Base-by-base conservation (phyloP, 2,888 invertebrate species). In the Scaptomyza parva region DNA sequence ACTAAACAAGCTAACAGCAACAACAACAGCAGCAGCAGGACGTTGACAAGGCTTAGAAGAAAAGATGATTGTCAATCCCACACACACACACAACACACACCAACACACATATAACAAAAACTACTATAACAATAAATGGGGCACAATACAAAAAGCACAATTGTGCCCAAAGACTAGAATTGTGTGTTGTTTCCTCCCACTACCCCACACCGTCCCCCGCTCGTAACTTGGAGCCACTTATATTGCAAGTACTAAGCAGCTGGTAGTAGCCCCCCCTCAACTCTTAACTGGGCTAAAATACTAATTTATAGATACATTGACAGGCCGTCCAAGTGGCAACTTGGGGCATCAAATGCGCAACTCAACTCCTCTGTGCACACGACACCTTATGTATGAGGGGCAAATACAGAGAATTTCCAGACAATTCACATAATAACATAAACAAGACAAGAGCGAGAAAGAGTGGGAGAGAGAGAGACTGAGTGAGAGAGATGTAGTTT, bases 241-340 rank as follows among this genome's bases (percentile, higher is more conserved):
- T 86, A 85, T 71, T 62, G 71, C 52, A 71, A 68, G 75, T n/a
- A n/a, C n/a, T n/a, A n/a, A n/a, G n/a, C n/a, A n/a, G n/a, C n/a
- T n/a, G n/a, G n/a, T 65, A 77, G 61, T 68, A 67, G 72, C 40
- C 55, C 59, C 67, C 33, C 14, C 5, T 12, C 33, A 35, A 2
- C 1, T 4, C 17, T 45, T 50, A 33, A 47, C 71, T 60, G 71
- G 51, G 88, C 71, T 83, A 85, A 86, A 85, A 88, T 86, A 86
- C 80, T 86, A 86, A 88, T 79, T 86, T 88, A 86, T 86, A 88
- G 84, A 88, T 88, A 88, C 86, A 85, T 88, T 83, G 84, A 85
- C 84, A 80, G 65, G 62, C 72, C 66, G 71, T 74, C 60, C 72
- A 73, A 76, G 71, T 76, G 69, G 75, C 75, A 65, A 64, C 59